Conservation (phyloP, 2,113 vertebrate species). For the Ascaphus truei region DNA sequence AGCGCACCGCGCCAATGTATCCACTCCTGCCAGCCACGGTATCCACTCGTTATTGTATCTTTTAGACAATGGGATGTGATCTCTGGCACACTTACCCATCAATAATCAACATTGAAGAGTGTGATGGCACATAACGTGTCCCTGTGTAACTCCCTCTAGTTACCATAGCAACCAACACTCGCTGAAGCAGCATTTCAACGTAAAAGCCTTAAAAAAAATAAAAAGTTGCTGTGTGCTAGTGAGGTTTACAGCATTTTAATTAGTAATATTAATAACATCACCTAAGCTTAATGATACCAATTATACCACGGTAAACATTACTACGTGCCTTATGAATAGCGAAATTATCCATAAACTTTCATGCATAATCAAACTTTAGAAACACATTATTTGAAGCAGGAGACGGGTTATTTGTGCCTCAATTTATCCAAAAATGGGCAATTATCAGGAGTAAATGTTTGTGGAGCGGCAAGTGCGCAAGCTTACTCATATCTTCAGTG, state of each 20-base stretch:
- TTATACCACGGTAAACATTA: constrained; percentile 69
- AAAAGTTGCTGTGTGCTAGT: constrained; percentile 49
- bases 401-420: constrained; percentile 24
- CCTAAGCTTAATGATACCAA: constrained; percentile 71
- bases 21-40: neutral
- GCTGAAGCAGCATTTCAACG: neutral
- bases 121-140: neutral
- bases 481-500: no score
- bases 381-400: constrained; percentile 45
- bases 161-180: neutral
- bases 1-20: no score
- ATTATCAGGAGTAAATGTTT: constrained; percentile 33
- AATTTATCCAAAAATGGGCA: constrained; percentile 40
- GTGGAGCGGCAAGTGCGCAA: constrained; percentile 18
- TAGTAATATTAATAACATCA: constrained; percentile 71
- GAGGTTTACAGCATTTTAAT: constrained; percentile 66
- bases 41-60: neutral
- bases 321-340: constrained; percentile 57
- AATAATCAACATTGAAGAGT: neutral
- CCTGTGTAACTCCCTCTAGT: neutral
- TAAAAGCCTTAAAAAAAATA: neutral
- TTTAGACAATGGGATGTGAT: neutral
- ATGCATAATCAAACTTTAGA: constrained; percentile 54
- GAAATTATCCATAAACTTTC: constrained; percentile 60
- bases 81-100: neutral